A percentile compares a stretch with the other conserved stretches of the same genome.
phyloP scores from a whole-genome alignment of 2,113 vertebrate genomes.

The Rutilus rutilus region DNA sequence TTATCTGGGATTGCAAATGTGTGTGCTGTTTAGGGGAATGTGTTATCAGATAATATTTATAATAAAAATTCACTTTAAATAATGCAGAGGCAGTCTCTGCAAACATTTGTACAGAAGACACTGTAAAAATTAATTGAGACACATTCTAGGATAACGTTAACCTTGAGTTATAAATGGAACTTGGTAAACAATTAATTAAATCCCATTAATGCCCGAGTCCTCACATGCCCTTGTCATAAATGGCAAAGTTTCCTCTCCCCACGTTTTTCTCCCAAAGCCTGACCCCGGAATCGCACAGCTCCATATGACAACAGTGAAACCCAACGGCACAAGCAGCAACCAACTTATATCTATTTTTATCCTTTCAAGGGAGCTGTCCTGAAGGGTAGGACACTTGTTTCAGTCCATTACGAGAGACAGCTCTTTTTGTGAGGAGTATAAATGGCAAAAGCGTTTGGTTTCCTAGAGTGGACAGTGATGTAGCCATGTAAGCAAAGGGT shows the following conservation, averaged over 20 bases:
- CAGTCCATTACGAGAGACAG: slow-evolving; percentile 25
- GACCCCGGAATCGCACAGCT: slow-evolving; percentile 12
- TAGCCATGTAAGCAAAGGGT: neutral
- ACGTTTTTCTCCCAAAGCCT: neutral
- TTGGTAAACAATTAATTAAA: neutral
- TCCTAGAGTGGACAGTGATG: slow-evolving; percentile 9
- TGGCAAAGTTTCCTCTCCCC: neutral
- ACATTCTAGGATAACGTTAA: neutral
- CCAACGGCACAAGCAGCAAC: slow-evolving; percentile 8
- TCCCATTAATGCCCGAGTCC: neutral
- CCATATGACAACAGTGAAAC: slow-evolving; percentile 22
- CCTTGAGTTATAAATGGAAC: neutral
- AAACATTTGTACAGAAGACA: neutral
- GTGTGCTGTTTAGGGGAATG: neutral
- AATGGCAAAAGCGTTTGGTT: slow-evolving; percentile 41
- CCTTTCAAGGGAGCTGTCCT: slow-evolving; percentile 28
- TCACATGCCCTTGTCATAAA: neutral
- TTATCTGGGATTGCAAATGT: neutral
- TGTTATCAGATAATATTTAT: neutral
- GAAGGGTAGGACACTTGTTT: slow-evolving; percentile 23
- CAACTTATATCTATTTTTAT: slow-evolving; percentile 41
- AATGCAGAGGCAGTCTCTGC: neutral
- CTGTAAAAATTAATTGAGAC: neutral
- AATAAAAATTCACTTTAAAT: neutral
- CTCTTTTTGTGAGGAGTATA: slow-evolving; percentile 17